A percentile compares a stretch with the other conserved stretches of the same genome.
Evolutionary conservation across 1,140 invertebrate genomes (phyloP).

Genomic region (Araneus ventricosus): DNA sequence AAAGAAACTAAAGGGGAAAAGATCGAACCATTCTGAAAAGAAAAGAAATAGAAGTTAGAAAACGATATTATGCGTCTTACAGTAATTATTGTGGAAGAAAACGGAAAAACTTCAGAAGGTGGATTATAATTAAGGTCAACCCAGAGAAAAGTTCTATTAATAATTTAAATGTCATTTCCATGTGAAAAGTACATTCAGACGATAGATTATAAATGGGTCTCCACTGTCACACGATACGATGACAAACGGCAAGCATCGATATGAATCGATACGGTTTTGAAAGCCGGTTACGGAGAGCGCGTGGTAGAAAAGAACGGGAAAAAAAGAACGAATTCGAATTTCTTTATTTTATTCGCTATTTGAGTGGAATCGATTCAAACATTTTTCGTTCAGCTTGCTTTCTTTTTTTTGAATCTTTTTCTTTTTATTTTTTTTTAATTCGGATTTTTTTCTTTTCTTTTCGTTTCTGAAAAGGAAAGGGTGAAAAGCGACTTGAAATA

Average conservation of each 20-base stretch:
- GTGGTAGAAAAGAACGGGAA: neutral
- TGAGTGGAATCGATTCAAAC: slow-evolving; percentile 60
- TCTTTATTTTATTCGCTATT: slow-evolving; percentile 62
- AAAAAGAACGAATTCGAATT: slow-evolving; percentile 36
- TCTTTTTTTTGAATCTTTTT: slow-evolving; percentile 26
- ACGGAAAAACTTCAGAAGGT: slow-evolving; percentile 32
- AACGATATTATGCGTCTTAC: neutral
- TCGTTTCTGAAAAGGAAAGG: slow-evolving; percentile 17
- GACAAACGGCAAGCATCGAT: slow-evolving; percentile 71
- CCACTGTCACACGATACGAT: slow-evolving; percentile 62
- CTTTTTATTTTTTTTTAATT: slow-evolving; percentile 8
- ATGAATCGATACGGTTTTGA: slow-evolving; percentile 71
- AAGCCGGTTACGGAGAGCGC: slow-evolving; percentile 48
- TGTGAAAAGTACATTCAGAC: slow-evolving; percentile 58
- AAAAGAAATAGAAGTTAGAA: neutral
- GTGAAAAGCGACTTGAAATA: slow-evolving; percentile 64
- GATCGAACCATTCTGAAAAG: neutral
- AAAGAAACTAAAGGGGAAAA: neutral
- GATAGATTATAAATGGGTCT: slow-evolving; percentile 66
- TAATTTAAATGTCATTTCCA: slow-evolving; percentile 74
- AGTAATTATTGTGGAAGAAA: slow-evolving; percentile 29
- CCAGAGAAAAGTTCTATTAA: slow-evolving; percentile 64
- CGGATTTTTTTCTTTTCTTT: slow-evolving; percentile 13
- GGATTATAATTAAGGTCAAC: slow-evolving; percentile 70
- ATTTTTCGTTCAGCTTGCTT: slow-evolving; percentile 61